Base-by-base conservation (phyloP, 2,888 invertebrate species). In the Limnephilus marmoratus region DNA sequence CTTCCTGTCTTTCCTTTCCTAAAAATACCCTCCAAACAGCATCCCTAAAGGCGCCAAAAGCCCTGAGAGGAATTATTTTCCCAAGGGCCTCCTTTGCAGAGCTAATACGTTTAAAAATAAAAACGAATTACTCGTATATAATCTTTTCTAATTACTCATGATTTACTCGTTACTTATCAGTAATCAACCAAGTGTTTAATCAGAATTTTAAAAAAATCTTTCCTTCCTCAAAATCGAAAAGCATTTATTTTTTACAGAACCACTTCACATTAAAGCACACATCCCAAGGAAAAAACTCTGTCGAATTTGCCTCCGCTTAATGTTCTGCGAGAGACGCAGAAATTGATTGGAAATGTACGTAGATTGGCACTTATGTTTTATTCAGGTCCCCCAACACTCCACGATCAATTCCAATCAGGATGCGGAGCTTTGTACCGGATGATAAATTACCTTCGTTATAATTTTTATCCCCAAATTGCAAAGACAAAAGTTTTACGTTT, bases 261-360 rank as follows among this genome's bases (percentile, higher is more conserved):
- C 24, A 9, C 5, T 68, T 24, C 68, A 68, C n/a, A 68, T 24
- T 9, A 68, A 24, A 24, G 9, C 24, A 1, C n/a, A 68, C 68
- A 68, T 24, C 68, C 24, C 24, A 9, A 24, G 4, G 9, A 24
- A 68, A 68, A 53, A 53, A 53, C 15, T 68, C 53, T 68, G 53
- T 68, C 24, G 18, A 82, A 82, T 82, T 29, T 31, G 31, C n/a
- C 81, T 81, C 31, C 29, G 29, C 29, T 82, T 31, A 82, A 82
- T 82, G 31, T 31, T 3, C 31, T 13, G 29, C 11, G 82, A 3
- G 18, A 34, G 82, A 82, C 82, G 34, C 82, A 34, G 31, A 82
- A 82, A 82, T 82, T 82, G 82, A 82, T 82, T 82, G 82, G 82
- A 34, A 31, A 68, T 68, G 24, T n/a, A 68, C 68, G 68, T 68